Conservation (phyloP, 2,888 invertebrate species). For the Caenorhabditis virilis region DNA sequence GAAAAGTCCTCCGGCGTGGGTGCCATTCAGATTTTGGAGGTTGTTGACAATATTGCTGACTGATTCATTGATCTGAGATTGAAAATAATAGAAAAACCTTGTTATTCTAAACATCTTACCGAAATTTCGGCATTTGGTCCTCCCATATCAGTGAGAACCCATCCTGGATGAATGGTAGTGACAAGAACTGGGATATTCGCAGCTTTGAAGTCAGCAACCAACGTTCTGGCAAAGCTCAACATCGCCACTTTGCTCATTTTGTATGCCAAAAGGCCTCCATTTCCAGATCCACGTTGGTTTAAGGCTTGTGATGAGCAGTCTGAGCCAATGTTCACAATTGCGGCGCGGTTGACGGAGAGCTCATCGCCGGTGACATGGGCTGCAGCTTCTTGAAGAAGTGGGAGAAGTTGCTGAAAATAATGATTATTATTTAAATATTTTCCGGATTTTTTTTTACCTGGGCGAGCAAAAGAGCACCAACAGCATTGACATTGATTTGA, state of each 20-base stretch:
- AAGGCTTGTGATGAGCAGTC: conserved; percentile 36
- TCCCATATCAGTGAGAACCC: conserved; percentile 60
- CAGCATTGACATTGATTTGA: conserved; percentile 27
- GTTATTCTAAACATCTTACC: too few species aligned
- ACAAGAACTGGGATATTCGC: conserved; percentile 36
- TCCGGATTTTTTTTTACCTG: too few species aligned
- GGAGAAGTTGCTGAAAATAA: conserved; percentile 20
- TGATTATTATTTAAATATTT: too few species aligned
- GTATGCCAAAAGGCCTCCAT: conserved; percentile 31
- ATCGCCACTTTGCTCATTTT: conserved; percentile 49
- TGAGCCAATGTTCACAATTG: conserved; percentile 52
- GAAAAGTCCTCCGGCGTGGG: background rate
- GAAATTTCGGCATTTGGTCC: conserved; percentile 41
- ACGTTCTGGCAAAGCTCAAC: conserved; percentile 48
- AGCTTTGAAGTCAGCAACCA: conserved; percentile 27
- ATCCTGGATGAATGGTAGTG: conserved; percentile 50
- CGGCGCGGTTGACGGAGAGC: conserved; percentile 39
- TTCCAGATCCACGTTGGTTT: conserved; percentile 30
- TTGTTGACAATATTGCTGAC: background rate
- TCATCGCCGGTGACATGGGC: conserved; percentile 1
- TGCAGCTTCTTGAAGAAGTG: conserved; percentile 24
- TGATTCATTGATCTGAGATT: background rate
- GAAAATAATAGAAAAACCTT: too few species aligned
- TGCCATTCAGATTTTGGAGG: background rate
- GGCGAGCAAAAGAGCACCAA: conserved; percentile 14